A percentile compares a stretch with the other conserved stretches of the same genome.
Evolutionary conservation across 2,113 vertebrate species (phyloP).

Genomic region (Cavia porcellus): DNA sequence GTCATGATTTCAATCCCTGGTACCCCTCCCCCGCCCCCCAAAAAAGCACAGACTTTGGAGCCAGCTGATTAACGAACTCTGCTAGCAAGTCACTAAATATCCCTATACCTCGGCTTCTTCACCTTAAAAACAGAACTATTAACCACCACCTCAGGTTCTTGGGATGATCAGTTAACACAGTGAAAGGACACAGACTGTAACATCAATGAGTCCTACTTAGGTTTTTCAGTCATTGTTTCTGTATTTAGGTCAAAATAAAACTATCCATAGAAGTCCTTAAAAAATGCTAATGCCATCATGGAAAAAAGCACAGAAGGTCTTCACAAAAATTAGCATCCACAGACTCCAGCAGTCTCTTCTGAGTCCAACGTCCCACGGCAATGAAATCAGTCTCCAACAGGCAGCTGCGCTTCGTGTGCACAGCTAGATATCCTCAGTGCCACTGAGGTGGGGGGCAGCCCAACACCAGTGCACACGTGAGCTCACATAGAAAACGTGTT

Average conservation of each 20-base stretch:
- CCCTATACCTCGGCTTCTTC: background rate
- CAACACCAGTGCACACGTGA: too few relatives aligned
- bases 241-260: conserved; percentile 28
- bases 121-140: conserved; percentile 12
- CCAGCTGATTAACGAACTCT: background rate
- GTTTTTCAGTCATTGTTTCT: background rate
- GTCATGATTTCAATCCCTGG: too few relatives aligned
- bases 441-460: background rate
- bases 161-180: background rate
- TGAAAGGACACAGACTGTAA: conserved; percentile 44
- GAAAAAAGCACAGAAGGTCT: background rate
- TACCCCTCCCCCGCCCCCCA: too few relatives aligned
- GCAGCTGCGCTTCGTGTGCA: background rate
- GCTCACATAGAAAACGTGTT: background rate
- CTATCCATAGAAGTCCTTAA: background rate
- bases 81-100: background rate
- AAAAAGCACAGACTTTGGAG: background rate
- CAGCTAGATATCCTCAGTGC: background rate
- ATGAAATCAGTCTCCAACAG: background rate
- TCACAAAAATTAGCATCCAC: background rate
- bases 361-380: background rate
- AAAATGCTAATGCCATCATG: background rate
- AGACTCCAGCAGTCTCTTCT: background rate
- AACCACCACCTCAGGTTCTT: background rate
- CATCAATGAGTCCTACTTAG: background rate